Base-by-base conservation (phyloP, 2,888 invertebrate species). In the Drosophila rellima region DNA sequence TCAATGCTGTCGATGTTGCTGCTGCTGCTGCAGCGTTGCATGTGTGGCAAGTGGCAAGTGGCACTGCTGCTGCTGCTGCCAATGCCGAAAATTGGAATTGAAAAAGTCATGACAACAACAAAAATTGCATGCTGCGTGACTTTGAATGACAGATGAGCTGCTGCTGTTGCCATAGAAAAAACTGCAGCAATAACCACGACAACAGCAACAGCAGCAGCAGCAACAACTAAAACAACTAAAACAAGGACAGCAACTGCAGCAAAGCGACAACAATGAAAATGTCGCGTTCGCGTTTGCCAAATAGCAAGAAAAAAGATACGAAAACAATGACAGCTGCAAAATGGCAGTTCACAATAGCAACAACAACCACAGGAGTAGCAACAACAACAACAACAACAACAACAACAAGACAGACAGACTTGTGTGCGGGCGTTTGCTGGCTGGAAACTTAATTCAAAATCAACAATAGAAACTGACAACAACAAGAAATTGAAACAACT, bases 131-230 rank as follows among this genome's bases (percentile, higher is more conserved):
- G 80, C 76, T 66, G 50, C 66, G 63, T 85, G 85, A 85, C 85
- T 86, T 86, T 88, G 88, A 85, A 86, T 86, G 85, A 86, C 86
- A 85, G 88, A 86, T 86, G 88, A 88, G 84, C 63, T 80, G 77
- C 68, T 45, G 73, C 48, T 70, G 74, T 31, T 33, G 20, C 61
- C 37, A 42, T 48, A 67, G 48, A 64, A 59, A 33, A 62, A 52
- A 52, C 56, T 60, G 23, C 42, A 33, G 7, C 55, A 50, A 15
- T 44, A 74, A 45, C 64, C 42, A 23, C 62, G 33, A 44, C 56
- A 62, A 33, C 39, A 33, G 6, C 55, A 52, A 8, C 59, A 57
- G 45, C 74, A 70, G 64, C 64, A 77, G 57, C 61, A 75, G 52
- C 64, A 59, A 39, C 40, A 47, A 31, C n/a, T n/a, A n/a, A n/a